Conservation (phyloP, 2,113 vertebrate species). For the Trachemys scripta region DNA sequence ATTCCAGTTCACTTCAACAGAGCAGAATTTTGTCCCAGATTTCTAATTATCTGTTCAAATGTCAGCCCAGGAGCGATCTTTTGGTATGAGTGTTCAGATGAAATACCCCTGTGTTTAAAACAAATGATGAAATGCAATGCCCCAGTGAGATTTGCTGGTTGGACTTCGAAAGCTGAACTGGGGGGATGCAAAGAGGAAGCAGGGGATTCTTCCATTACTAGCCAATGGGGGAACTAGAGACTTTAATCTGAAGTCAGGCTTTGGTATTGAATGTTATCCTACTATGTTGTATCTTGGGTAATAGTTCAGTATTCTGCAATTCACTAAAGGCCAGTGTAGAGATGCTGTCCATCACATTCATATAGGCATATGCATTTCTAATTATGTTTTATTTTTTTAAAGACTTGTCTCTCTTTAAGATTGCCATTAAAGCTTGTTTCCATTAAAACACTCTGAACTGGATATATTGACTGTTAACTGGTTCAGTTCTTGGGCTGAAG, state of each 20-base stretch:
- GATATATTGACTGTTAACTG: neutral
- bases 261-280: neutral
- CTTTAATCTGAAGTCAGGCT: neutral
- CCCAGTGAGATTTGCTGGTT: neutral
- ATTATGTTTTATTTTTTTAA: neutral
- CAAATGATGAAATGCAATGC: conserved; percentile 9
- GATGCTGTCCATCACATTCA: neutral
- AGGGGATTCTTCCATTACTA: neutral
- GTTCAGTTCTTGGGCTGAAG: neutral
- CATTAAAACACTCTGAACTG: neutral
- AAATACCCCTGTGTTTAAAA: neutral
- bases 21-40: neutral
- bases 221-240: neutral
- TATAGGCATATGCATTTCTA: neutral
- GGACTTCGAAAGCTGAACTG: conserved; percentile 21
- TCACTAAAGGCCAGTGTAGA: neutral
- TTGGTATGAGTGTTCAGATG: neutral
- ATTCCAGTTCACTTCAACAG: neutral
- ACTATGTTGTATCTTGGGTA: neutral
- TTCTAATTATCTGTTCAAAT: neutral
- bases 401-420: neutral
- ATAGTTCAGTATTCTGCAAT: neutral
- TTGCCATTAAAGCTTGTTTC: neutral
- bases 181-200: neutral
- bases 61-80: neutral